Evolutionary conservation across 64 coral and sea anemone genomes (phyloP).

Genomic region (Trachythela sp.): DNA sequence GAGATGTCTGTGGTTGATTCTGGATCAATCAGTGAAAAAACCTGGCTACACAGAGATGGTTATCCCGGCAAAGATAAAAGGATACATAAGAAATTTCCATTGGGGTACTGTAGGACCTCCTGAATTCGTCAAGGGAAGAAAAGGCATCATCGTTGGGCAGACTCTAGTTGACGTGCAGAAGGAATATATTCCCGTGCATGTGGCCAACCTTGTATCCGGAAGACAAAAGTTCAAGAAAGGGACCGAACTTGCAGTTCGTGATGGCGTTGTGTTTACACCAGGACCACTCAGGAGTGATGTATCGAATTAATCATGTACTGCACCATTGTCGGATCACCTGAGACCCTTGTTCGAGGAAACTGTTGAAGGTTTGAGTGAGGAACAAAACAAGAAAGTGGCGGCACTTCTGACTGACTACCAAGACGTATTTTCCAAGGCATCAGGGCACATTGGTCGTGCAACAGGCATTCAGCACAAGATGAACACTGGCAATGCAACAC

Average conservation of each 20-base stretch:
- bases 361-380: background rate
- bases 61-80: conserved; percentile 25
- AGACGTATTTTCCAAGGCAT: background rate
- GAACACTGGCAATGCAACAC: background rate
- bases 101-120: conserved; percentile 36
- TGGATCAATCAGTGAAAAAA: conserved; percentile 28
- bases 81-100: conserved; percentile 29
- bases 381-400: background rate
- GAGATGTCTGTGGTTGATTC: conserved; percentile 16
- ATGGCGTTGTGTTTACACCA: background rate
- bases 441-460: background rate
- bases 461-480: conserved; percentile 9
- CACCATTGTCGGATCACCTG: background rate
- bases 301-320: background rate
- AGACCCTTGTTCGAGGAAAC: background rate
- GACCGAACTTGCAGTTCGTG: background rate
- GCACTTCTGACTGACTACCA: background rate
- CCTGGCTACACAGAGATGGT: conserved; percentile 37
- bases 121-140: conserved; percentile 18
- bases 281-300: background rate
- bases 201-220: background rate
- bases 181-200: background rate
- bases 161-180: conserved; percentile 38
- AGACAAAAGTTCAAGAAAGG: background rate
- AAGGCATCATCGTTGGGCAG: conserved; percentile 36